Evolutionary conservation across 2,113 vertebrate genomes (phyloP).

Genomic region (Thomomys bottae): DNA sequence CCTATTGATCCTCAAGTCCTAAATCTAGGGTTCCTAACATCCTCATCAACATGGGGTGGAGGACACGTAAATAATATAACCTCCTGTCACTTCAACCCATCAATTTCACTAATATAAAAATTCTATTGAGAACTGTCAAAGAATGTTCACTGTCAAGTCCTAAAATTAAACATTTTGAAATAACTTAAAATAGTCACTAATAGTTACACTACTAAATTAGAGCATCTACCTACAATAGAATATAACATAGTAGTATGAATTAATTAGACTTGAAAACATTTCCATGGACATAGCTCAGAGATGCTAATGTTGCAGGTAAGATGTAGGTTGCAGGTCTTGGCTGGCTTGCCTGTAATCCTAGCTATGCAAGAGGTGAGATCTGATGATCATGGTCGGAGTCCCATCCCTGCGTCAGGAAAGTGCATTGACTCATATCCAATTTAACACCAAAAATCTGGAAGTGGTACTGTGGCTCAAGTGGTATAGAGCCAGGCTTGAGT

Average conservation of each 20-base stretch:
- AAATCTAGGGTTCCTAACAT: constrained; percentile 46
- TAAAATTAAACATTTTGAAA: constrained; percentile 33
- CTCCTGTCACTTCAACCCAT: constrained; percentile 7
- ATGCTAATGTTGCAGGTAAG: constrained; percentile 10
- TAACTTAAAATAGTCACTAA: constrained; percentile 35
- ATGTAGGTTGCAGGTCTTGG: neutral
- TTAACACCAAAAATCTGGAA: no score
- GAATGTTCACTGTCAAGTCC: neutral
- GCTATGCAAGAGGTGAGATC: no score
- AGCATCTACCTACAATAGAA: neutral
- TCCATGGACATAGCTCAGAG: constrained; percentile 38
- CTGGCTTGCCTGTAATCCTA: no score
- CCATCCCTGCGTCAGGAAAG: no score
- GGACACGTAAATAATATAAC: neutral
- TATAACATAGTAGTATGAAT: neutral
- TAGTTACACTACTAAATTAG: constrained; percentile 30
- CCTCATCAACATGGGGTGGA: neutral
- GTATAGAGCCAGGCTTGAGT: no score
- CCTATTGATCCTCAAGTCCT: neutral
- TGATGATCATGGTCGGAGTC: no score
- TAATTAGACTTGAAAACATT: constrained; percentile 41
- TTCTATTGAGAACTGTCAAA: constrained; percentile 13
- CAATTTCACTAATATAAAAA: constrained; percentile 11
- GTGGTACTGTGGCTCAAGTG: no score
- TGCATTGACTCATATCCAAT: no score